A percentile compares a stretch with the other conserved stretches of the same genome.
These are phyloP conservation scores for Hyperoodon ampullatus DNA, from an alignment of 2,113 vertebrate genomes.

Conservation along the genomic window DNA sequence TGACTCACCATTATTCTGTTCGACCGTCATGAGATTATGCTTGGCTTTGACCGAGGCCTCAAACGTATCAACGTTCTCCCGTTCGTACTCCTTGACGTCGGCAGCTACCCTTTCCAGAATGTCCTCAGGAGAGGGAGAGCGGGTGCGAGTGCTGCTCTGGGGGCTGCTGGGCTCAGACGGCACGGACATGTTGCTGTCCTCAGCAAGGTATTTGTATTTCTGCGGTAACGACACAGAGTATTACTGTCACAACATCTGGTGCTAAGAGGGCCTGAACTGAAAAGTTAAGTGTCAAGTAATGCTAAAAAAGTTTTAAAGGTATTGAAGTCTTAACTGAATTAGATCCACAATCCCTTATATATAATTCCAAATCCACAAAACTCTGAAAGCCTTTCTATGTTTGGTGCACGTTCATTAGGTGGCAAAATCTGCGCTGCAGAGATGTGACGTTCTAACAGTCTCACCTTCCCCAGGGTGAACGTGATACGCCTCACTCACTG, in stretches of 20 bases:
- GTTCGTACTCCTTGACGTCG: constrained; percentile 97
- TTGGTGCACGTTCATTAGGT: neutral
- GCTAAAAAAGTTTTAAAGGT: neutral
- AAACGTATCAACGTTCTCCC: constrained; percentile 97
- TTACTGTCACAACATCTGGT: constrained; percentile 20
- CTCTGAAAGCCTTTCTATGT: neutral
- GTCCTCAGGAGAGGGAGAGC: constrained; percentile 96
- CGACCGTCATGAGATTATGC: constrained; percentile 96
- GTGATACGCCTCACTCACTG: neutral
- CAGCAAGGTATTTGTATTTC: constrained; percentile 95
- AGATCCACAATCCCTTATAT: constrained; percentile 48
- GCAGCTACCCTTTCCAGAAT: constrained; percentile 96
- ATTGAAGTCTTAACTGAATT: neutral
- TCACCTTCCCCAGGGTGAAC: neutral
- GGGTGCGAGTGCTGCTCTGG: constrained; percentile 95
- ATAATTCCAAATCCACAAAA: neutral
- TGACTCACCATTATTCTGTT: constrained; percentile 92
- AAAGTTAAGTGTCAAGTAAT: neutral
- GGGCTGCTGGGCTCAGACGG: constrained; percentile 97
- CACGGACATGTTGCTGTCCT: constrained; percentile 94
- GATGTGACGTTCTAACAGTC: neutral
- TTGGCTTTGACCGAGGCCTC: constrained; percentile 98
- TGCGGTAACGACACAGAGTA: constrained; percentile 69
- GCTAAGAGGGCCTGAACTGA: neutral
- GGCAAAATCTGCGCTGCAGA: neutral